Evolutionary conservation across 2,888 invertebrate genomes (phyloP).

Genomic region (Leucania comma): DNA sequence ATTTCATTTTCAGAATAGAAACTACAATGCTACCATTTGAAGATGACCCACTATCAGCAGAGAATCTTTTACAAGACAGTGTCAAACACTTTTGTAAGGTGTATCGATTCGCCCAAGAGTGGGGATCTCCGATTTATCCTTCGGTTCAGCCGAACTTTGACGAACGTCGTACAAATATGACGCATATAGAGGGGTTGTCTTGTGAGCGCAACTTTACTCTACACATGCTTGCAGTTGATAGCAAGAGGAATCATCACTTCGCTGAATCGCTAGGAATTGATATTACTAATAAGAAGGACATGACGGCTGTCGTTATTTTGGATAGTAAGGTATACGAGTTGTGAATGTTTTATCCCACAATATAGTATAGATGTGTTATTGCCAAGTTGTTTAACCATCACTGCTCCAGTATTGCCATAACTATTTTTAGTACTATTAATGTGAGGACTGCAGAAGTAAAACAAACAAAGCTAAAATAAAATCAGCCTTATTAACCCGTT

Average conservation of each 20-base stretch:
- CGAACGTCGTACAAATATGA: constrained; percentile 70
- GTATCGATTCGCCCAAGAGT: constrained; percentile 82
- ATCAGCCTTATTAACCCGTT: not conserved
- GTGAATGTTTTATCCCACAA: not conserved
- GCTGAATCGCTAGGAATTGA: constrained; percentile 94
- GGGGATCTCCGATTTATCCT: constrained; percentile 80
- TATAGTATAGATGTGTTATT: not conserved
- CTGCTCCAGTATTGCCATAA: not conserved
- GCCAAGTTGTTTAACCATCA: not conserved
- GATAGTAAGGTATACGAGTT: constrained; percentile 91
- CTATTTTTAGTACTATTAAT: not conserved
- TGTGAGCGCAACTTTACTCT: constrained; percentile 84
- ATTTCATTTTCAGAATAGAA: constrained; percentile 73
- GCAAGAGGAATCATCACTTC: constrained; percentile 93
- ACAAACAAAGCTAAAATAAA: not conserved
- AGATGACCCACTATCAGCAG: constrained; percentile 89
- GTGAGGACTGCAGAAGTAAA: not conserved
- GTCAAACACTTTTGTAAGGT: constrained; percentile 83
- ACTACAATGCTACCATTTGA: constrained; percentile 86
- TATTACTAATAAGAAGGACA: constrained; percentile 90
- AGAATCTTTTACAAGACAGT: constrained; percentile 85
- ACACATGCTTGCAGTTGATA: constrained; percentile 93
- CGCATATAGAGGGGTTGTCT: constrained; percentile 85
- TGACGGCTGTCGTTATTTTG: constrained; percentile 93
- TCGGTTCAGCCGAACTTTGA: constrained; percentile 61